Evolutionary conservation across 1,140 invertebrate species (phyloP).

Genomic region (Cydia fagiglandana): DNA sequence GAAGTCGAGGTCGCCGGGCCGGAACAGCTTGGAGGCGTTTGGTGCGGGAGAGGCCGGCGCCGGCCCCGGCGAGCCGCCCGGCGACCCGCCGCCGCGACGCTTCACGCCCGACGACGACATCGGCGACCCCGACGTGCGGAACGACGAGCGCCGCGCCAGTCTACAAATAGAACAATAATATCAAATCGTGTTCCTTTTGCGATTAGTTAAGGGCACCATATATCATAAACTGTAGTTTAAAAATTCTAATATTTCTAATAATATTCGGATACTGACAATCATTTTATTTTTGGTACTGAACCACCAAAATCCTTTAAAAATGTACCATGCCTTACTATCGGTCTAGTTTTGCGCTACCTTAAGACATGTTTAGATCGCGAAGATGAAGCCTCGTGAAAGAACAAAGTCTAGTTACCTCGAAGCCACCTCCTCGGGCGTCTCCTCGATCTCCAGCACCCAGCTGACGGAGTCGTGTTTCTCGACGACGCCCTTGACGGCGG

Average conservation of each 20-base stretch:
- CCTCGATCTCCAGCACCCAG: slow-evolving; percentile 88
- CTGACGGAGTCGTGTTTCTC: slow-evolving; percentile 91
- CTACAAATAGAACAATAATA: slow-evolving; percentile 43
- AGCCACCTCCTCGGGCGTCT: slow-evolving; percentile 83
- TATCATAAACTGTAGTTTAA: no score
- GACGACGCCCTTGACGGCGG: slow-evolving; percentile 88
- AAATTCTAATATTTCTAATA: no score
- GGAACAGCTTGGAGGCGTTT: slow-evolving; percentile 73
- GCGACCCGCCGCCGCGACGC: slow-evolving; percentile 67
- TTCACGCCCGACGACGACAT: slow-evolving; percentile 51
- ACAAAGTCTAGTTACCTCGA: slow-evolving; percentile 57
- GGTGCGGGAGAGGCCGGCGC: slow-evolving; percentile 80
- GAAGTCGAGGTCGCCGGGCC: slow-evolving; percentile 78
- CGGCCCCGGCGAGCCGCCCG: slow-evolving; percentile 76
- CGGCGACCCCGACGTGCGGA: slow-evolving; percentile 70
- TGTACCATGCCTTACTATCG: no score
- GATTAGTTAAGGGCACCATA: no score
- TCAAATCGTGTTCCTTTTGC: no score
- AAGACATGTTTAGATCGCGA: no score
- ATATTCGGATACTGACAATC: no score
- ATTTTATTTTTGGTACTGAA: no score
- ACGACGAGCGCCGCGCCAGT: slow-evolving; percentile 80
- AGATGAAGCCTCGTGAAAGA: no score
- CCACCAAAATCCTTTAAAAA: no score
- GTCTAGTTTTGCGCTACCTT: no score